Evolutionary conservation across 2,797 vertebrate species (phyloP).

Genomic region (Florisuga fusca): DNA sequence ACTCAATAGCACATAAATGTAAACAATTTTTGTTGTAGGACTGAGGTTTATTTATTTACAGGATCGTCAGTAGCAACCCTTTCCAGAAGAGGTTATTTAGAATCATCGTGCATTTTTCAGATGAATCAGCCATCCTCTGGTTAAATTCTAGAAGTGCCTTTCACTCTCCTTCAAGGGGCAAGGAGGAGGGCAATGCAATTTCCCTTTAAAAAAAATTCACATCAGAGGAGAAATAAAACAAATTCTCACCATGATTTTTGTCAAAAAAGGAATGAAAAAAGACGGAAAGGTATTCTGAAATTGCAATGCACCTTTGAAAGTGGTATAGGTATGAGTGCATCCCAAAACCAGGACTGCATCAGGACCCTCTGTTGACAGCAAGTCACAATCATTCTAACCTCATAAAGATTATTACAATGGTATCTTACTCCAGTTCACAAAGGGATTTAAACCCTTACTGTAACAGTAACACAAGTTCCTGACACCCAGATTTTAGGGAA

Average conservation of each 20-base stretch:
- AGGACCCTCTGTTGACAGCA: rapidly evolving
- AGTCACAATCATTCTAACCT: rapidly evolving
- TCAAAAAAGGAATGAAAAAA: background rate
- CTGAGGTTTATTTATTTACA: background rate
- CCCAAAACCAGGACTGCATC: rapidly evolving
- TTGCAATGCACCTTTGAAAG: background rate
- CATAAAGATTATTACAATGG: rapidly evolving
- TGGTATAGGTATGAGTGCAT: background rate
- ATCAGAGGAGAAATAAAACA: background rate
- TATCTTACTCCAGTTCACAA: background rate
- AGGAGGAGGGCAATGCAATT: background rate
- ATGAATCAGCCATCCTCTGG: background rate
- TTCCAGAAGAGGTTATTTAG: background rate
- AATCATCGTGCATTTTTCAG: background rate
- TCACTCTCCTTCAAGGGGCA: background rate
- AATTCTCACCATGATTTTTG: background rate
- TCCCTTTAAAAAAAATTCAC: rapidly evolving
- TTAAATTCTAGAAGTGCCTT: background rate
- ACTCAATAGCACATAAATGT: background rate
- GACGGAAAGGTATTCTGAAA: background rate
- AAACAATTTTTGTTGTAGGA: background rate
- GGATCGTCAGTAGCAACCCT: background rate
- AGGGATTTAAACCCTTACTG: background rate
- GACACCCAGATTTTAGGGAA: background rate
- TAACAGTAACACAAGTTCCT: background rate